These are phyloP conservation scores for Bedellia somnulentella DNA, from an alignment of 2,888 invertebrate genomes.

Conservation along the genomic window DNA sequence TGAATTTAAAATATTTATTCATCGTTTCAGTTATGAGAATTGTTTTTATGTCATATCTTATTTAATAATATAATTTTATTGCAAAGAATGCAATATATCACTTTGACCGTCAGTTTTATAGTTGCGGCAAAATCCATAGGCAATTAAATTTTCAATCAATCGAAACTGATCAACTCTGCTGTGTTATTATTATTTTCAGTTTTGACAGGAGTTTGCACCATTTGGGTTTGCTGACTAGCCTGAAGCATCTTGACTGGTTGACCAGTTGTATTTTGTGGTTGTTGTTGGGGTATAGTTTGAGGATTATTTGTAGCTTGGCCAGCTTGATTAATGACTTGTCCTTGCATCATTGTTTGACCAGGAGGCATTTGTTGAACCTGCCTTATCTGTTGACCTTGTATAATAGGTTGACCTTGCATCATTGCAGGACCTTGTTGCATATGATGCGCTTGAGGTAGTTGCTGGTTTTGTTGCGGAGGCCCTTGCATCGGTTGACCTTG, in stretches of 20 bases:
- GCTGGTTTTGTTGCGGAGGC: conserved; percentile 13
- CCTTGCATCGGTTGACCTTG: conserved; percentile 19
- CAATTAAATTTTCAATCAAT: too few species aligned
- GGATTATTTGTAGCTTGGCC: too few species aligned
- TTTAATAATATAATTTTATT: too few species aligned
- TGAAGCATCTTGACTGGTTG: conserved; percentile 3
- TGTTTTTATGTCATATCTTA: too few species aligned
- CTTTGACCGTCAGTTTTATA: not conserved
- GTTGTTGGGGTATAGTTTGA: too few species aligned
- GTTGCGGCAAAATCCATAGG: not conserved
- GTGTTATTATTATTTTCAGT: conserved; percentile 57
- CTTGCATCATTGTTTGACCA: too few species aligned
- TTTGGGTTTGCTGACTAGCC: conserved; percentile 16
- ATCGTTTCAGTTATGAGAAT: too few species aligned
- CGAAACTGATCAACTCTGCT: conserved; percentile 80
- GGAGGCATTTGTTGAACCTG: conserved; percentile 21
- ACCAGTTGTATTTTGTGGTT: conserved; percentile 2
- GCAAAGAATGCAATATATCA: not conserved
- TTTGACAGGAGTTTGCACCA: conserved; percentile 29
- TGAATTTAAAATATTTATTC: too few species aligned
- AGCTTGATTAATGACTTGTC: too few species aligned
- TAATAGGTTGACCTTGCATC: conserved; percentile 11
- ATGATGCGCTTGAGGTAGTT: conserved; percentile 13
- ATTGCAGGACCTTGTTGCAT: conserved; percentile 16
- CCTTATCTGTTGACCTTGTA: conserved; percentile 15